Percentiles rank a stretch among this genome's conserved stretches.
These are phyloP conservation scores for Sebastes melanostomus DNA, from an alignment of 2,797 vertebrate species.

Conservation along the genomic window DNA sequence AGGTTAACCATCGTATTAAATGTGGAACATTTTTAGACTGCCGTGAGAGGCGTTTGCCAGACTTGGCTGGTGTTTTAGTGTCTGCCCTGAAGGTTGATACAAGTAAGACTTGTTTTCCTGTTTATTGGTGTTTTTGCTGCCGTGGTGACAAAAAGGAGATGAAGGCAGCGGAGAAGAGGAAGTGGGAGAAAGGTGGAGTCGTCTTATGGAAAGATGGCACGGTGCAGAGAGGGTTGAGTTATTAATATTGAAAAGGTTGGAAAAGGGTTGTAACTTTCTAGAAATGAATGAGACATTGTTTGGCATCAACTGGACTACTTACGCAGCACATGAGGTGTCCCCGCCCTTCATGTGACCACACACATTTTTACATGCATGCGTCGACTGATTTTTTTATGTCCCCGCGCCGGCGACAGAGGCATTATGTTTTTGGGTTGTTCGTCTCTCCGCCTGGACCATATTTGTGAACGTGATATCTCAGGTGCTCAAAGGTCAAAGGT, in stretches of 20 bases:
- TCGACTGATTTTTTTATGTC: background rate
- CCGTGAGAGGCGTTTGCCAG: conserved; percentile 7
- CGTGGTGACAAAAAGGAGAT: conserved; percentile 54
- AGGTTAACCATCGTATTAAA: conserved; percentile 11
- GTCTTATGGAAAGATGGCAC: background rate
- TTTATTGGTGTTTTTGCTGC: conserved; percentile 50
- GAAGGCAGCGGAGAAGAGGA: background rate
- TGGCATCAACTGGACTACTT: conserved; percentile 34
- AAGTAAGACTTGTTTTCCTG: conserved; percentile 46
- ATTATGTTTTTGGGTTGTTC: no score
- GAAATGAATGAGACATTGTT: conserved; percentile 70
- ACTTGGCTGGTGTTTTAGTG: conserved; percentile 17
- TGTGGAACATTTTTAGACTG: conserved; percentile 40
- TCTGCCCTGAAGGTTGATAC: conserved; percentile 19
- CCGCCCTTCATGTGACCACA: background rate
- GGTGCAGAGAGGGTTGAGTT: background rate
- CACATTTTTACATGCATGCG: background rate
- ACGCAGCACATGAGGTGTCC: conserved; percentile 46
- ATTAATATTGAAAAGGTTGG: conserved; percentile 18
- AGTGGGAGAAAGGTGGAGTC: conserved; percentile 34
- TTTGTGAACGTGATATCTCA: no score
- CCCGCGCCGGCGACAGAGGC: no score
- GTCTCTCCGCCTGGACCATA: no score
- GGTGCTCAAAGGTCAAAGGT: no score
- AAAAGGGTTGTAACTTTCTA: conserved; percentile 38